Evolutionary conservation across 1,140 invertebrate genomes (phyloP).

Genomic region (Rhizoglyphus robini): DNA sequence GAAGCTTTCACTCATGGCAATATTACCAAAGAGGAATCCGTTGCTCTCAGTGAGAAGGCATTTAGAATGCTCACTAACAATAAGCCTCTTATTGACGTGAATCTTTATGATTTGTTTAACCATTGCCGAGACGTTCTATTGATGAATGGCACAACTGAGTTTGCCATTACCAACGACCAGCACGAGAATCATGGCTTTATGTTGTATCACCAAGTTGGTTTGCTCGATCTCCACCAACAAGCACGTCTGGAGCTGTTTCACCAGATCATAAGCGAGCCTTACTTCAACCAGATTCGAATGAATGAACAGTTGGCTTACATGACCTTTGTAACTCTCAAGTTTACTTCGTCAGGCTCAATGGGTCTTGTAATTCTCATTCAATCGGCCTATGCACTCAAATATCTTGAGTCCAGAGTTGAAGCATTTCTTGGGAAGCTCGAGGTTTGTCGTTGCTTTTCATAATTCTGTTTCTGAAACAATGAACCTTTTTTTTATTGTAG

Average conservation of each 20-base stretch:
- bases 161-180: background rate
- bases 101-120: background rate
- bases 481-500: too few species aligned
- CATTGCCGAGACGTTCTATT: background rate
- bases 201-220: background rate
- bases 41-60: background rate
- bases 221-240: background rate
- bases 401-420: background rate
- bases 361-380: too few species aligned
- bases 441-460: too few species aligned
- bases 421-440: background rate
- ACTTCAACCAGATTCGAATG: slow-evolving; percentile 11
- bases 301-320: too few species aligned
- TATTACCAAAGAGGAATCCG: background rate
- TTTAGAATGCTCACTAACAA: background rate
- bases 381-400: background rate
- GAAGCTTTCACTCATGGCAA: background rate
- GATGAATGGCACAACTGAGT: background rate
- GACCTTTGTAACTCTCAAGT: too few species aligned
- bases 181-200: slow-evolving; percentile 7
- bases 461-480: too few species aligned
- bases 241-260: background rate
- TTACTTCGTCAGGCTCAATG: too few species aligned
- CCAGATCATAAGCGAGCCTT: background rate
- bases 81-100: background rate